Conservation (phyloP, 1,140 invertebrate species). For the Phymastichus coffea region DNA sequence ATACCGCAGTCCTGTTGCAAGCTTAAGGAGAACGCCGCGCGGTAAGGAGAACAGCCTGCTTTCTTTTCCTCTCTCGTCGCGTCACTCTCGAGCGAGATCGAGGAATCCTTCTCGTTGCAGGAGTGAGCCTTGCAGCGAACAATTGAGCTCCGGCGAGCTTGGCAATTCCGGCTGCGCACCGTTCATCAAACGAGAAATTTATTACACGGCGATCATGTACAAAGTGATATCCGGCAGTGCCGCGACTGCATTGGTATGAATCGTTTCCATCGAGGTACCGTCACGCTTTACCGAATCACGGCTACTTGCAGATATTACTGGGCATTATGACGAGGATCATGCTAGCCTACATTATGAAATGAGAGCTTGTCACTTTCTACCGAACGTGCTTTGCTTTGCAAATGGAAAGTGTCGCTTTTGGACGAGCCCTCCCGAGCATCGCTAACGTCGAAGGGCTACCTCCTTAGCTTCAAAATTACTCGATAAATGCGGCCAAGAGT, state of each 20-base stretch:
- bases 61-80: neutral
- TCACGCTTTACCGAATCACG: neutral
- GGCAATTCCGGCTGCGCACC: neutral
- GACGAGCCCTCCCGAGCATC: no score
- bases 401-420: no score
- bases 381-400: no score
- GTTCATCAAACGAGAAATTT: conserved; percentile 9
- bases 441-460: no score
- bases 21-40: neutral
- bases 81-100: no score
- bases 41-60: neutral
- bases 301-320: conserved; percentile 5
- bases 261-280: neutral
- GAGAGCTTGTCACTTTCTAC: neutral
- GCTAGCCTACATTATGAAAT: neutral
- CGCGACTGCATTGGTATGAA: neutral
- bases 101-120: neutral
- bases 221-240: conserved; percentile 11
- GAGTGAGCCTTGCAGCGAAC: neutral
- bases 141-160: neutral
- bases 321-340: neutral
- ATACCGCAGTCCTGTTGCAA: conserved; percentile 14
- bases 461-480: no score
- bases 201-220: conserved; percentile 14
- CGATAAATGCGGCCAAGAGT: no score